Percentiles rank a stretch among this genome's conserved stretches.
These are phyloP conservation scores for Eolophus roseicapilla DNA, from an alignment of 2,113 vertebrate species.

Conservation along the genomic window DNA sequence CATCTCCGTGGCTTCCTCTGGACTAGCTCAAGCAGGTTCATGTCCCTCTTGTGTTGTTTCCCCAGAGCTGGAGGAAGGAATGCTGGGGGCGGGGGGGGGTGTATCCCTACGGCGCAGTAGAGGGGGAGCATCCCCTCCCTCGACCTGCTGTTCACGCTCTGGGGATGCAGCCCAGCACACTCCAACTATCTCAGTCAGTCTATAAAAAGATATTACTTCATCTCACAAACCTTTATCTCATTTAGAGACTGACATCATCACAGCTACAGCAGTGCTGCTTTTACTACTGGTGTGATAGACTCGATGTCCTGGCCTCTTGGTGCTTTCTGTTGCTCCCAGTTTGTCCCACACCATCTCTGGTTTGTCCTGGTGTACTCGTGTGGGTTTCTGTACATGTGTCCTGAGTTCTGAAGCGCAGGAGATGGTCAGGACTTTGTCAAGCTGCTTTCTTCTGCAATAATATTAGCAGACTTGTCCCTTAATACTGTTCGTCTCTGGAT, in stretches of 20 bases:
- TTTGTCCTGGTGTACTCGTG: rapidly evolving
- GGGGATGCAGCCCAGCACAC: not conserved
- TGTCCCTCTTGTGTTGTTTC: too few relatives aligned
- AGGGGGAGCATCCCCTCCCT: not conserved
- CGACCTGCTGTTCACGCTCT: not conserved
- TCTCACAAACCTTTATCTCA: not conserved
- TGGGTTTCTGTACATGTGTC: not conserved
- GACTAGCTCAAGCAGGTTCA: too few relatives aligned
- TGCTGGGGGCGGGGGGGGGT: too few relatives aligned
- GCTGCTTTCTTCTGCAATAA: not conserved
- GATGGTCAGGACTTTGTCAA: not conserved
- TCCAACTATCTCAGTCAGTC: not conserved
- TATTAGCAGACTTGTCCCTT: not conserved
- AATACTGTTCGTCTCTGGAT: not conserved
- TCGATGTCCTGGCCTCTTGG: not conserved
- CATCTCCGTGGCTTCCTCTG: too few relatives aligned
- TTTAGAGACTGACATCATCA: not conserved
- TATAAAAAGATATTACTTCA: not conserved
- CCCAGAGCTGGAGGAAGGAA: too few relatives aligned
- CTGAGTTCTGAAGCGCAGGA: not conserved
- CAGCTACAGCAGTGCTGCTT: not conserved
- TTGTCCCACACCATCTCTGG: not conserved
- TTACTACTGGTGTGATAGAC: not conserved
- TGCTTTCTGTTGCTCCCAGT: not conserved
- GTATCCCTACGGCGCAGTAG: not conserved